Evolutionary conservation across 1,140 invertebrate species (phyloP), one percentile per base, ranked within the genome.

Genomic region (Caenorhabditis latens): DNA sequence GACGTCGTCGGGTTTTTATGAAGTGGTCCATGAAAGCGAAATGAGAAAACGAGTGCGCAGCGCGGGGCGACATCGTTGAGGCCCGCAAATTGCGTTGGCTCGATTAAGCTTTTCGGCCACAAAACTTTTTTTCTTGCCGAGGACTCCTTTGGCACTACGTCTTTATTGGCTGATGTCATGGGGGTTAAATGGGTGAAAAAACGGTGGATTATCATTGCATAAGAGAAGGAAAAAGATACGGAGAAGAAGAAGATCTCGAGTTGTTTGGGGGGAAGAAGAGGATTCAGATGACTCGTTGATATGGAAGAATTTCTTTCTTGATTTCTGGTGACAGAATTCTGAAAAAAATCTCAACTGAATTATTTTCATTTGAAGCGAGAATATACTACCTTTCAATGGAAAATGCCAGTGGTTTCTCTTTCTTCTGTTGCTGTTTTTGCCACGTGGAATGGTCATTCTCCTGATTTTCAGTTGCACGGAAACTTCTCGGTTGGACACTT

Each of bases 81-180:
- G 46, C n/a, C 71, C 65, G 65, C 71, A 79, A 79, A 79, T 79
- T 79, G 71, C 71, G 71, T 79, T 79, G 32, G 71, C 71, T 79
- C 71, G 46, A 50, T 79, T 79, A 79, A 79, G 71, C 71, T 79
- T 42, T 50, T 71, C 65, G 42, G 65, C 65, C 65, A 46, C n/a
- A 79, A 79, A 79, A 50, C n/a, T 53, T 71, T 71, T 46, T 79
- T 79, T 48, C 14, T 11, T 13, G 19, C 7, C 46, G 43, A 48
- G 46, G 43, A 48, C 40, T 48, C 71, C 19, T 50, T 79, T 50
- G 71, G 71, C 71, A 71, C 67, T 71, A 71, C 67, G 43, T 79
- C 43, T 79, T 79, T 79, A 79, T 79, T 79, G 71, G 71, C n/a
- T 79, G 46, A 79, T 79, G 71, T 79, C 71, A 79, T 79, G 71